Conservation (phyloP, 2,113 vertebrate species). For the Triplophysa siluroides region DNA sequence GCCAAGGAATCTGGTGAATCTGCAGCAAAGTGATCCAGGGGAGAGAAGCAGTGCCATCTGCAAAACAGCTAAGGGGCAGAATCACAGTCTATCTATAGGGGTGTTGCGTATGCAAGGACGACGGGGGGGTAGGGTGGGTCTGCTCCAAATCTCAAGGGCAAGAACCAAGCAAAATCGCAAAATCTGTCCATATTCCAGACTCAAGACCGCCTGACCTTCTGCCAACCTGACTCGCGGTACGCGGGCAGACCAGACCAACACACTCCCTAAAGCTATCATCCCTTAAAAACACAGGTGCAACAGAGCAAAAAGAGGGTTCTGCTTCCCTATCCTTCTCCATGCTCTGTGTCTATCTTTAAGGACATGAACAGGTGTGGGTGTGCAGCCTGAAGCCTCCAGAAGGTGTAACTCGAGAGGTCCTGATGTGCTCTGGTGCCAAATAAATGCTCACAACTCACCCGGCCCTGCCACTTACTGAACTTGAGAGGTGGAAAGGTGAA, state of each 20-base stretch:
- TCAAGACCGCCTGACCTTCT: constrained; percentile 50
- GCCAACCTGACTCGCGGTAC: neutral
- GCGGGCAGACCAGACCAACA: neutral
- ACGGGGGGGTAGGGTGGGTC: constrained; percentile 54
- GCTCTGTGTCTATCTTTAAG: constrained; percentile 39
- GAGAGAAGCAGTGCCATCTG: constrained; percentile 75
- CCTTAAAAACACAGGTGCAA: constrained; percentile 51
- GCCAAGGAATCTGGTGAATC: constrained; percentile 70
- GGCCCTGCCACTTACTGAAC: constrained; percentile 71
- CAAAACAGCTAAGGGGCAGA: constrained; percentile 74
- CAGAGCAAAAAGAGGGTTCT: neutral
- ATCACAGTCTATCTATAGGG: constrained; percentile 82
- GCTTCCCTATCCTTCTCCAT: constrained; percentile 9
- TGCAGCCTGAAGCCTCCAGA: constrained; percentile 58
- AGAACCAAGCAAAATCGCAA: constrained; percentile 63
- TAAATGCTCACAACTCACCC: constrained; percentile 66
- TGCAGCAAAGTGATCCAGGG: constrained; percentile 74
- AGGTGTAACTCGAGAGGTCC: constrained; percentile 74
- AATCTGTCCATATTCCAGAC: constrained; percentile 40
- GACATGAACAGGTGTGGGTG: constrained; percentile 63
- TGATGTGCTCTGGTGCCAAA: constrained; percentile 69
- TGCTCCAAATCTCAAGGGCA: constrained; percentile 56
- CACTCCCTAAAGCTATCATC: constrained; percentile 50
- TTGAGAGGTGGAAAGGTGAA: constrained; percentile 75
- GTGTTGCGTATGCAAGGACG: constrained; percentile 56